Conservation (phyloP, 2,113 vertebrate species). For the Choloepus hoffmanni region DNA sequence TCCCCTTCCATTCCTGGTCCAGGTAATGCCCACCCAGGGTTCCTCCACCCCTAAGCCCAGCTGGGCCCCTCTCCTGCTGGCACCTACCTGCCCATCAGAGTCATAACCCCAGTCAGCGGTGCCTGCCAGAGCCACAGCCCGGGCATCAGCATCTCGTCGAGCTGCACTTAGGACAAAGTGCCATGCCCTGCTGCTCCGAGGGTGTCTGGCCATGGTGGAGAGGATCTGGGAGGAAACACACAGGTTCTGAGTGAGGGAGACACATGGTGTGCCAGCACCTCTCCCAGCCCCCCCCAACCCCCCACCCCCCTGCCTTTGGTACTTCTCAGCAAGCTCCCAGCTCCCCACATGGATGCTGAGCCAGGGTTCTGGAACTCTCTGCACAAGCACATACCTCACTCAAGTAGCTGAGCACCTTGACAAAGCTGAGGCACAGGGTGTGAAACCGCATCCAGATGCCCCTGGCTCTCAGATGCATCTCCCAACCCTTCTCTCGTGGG, state of each 20-base stretch:
- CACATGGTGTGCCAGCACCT: rapidly evolving
- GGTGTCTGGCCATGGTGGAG: constrained; percentile 92
- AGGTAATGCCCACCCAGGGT: not conserved
- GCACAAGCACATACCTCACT: constrained; percentile 22
- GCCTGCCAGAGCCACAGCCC: constrained; percentile 85
- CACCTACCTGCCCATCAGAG: constrained; percentile 92
- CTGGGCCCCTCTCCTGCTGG: not conserved
- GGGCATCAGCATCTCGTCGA: constrained; percentile 89
- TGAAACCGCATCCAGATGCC: not conserved
- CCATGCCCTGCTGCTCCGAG: constrained; percentile 94
- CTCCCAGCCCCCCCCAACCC: not conserved
- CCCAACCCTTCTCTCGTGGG: not conserved
- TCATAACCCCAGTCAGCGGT: constrained; percentile 89
- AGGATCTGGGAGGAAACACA: constrained; percentile 64
- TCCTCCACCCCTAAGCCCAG: not conserved
- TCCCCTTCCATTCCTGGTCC: not conserved
- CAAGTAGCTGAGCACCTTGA: constrained; percentile 23
- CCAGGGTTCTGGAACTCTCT: not conserved
- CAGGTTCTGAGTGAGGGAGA: not conserved
- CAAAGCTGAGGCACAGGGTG: not conserved
- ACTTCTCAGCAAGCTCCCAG: not conserved
- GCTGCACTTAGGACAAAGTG: constrained; percentile 94
- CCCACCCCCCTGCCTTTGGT: rapidly evolving
- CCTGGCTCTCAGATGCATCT: not conserved
- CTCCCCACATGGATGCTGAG: not conserved